phyloP scores from a whole-genome alignment of 2,888 invertebrate genomes.

The Phasia obesa region DNA sequence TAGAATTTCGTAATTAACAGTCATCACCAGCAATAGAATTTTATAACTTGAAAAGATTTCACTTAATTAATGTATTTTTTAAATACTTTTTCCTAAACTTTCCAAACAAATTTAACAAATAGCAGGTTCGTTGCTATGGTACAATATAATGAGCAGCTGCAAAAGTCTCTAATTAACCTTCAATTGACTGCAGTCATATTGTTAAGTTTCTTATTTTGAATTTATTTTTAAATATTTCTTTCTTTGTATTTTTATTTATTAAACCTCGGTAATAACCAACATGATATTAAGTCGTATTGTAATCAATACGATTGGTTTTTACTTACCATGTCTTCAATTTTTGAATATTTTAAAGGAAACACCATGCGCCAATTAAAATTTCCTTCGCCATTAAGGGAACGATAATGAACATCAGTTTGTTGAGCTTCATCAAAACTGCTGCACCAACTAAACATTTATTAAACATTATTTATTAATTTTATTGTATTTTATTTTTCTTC shows the following conservation, averaged over 20 bases:
- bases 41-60: too few species aligned
- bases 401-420: constrained; percentile 92
- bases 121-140: too few species aligned
- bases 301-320: not conserved
- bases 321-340: constrained; percentile 87
- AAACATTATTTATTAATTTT: not conserved
- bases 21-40: too few species aligned
- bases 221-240: too few species aligned
- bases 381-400: constrained; percentile 90
- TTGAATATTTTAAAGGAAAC: constrained; percentile 90
- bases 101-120: too few species aligned
- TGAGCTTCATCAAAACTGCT: constrained; percentile 87
- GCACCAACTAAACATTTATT: constrained; percentile 85
- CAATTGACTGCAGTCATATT: not conserved
- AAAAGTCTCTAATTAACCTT: too few species aligned
- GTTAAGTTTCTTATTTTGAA: not conserved
- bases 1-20: too few species aligned
- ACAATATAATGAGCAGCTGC: too few species aligned
- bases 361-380: constrained; percentile 96
- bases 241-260: not conserved
- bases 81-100: too few species aligned
- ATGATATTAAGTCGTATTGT: too few species aligned
- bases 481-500: too few species aligned
- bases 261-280: not conserved
- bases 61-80: too few species aligned